Percentiles rank a stretch among this genome's conserved stretches.
These are phyloP conservation scores for Taenioides sp. DNA, from an alignment of 2,797 vertebrate genomes.

Conservation along the genomic window DNA sequence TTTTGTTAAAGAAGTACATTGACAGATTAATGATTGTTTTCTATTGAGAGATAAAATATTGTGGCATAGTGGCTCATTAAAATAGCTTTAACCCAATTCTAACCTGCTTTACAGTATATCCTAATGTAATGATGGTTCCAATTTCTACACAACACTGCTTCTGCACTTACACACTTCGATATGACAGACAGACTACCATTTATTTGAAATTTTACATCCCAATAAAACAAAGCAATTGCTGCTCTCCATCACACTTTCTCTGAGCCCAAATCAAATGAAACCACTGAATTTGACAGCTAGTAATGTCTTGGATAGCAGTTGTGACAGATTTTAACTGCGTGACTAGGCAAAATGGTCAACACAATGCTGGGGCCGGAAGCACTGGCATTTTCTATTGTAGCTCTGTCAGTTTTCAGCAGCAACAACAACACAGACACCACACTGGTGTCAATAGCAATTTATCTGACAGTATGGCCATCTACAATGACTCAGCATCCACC, in stretches of 20 bases:
- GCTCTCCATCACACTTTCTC: slow-evolving; percentile 37
- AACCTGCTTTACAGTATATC: not conserved
- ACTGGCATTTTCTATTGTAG: slow-evolving; percentile 21
- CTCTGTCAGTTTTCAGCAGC: slow-evolving; percentile 15
- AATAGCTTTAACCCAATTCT: not conserved
- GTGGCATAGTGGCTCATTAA: not conserved
- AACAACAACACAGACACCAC: slow-evolving; percentile 12
- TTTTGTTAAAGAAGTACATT: not conserved
- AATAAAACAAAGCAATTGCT: slow-evolving; percentile 46
- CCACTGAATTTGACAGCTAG: slow-evolving; percentile 43
- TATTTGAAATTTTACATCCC: slow-evolving; percentile 20
- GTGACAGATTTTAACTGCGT: slow-evolving; percentile 44
- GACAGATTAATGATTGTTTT: not conserved
- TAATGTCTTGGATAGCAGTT: slow-evolving; percentile 56
- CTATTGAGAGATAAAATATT: not conserved
- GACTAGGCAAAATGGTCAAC: slow-evolving; percentile 40
- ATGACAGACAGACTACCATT: slow-evolving; percentile 24
- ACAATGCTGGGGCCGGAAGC: slow-evolving; percentile 36
- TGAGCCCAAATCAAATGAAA: slow-evolving; percentile 45
- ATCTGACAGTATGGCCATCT: not conserved
- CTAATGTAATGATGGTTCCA: not conserved
- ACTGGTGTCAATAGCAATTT: not conserved
- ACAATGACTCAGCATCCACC: not conserved
- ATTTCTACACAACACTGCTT: not conserved
- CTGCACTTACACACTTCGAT: slow-evolving; percentile 17